Conservation (phyloP, 2,888 invertebrate genomes). For the Sinotaia quadrata region DNA sequence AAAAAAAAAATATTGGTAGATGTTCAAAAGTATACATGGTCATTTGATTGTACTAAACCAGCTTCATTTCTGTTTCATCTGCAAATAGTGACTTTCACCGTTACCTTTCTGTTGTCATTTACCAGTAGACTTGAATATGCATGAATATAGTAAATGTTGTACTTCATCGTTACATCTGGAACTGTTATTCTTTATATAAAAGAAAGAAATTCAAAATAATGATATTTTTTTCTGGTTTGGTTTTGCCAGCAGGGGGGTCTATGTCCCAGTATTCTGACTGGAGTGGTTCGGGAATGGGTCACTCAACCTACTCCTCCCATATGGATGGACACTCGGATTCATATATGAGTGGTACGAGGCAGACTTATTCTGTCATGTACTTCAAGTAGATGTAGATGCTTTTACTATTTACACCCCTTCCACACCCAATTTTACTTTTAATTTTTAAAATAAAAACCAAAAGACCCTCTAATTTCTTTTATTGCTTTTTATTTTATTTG, state of each 20-base stretch:
- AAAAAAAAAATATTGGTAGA: no score
- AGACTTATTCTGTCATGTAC: not conserved
- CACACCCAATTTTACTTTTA: not conserved
- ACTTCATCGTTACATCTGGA: no score
- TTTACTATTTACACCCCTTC: no score
- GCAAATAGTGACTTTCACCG: not conserved
- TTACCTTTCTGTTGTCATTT: not conserved
- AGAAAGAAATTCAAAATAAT: no score
- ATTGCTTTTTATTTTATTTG: not conserved
- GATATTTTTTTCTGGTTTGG: conserved; percentile 14
- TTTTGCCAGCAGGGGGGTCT: conserved; percentile 21
- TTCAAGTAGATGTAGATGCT: not conserved
- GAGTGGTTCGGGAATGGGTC: conserved; percentile 28
- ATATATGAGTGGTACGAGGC: conserved; percentile 27
- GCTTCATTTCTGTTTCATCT: not conserved
- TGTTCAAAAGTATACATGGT: no score
- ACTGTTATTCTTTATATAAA: no score
- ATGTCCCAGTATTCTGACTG: conserved; percentile 21
- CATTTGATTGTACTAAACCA: no score
- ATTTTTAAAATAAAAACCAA: not conserved
- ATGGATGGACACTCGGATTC: conserved; percentile 22
- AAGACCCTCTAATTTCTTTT: not conserved
- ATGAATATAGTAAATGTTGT: no score
- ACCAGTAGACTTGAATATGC: no score
- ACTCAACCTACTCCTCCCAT: conserved; percentile 21